Base-by-base conservation (phyloP, 2,797 vertebrate species). In the Tauraco hartlaubi region DNA sequence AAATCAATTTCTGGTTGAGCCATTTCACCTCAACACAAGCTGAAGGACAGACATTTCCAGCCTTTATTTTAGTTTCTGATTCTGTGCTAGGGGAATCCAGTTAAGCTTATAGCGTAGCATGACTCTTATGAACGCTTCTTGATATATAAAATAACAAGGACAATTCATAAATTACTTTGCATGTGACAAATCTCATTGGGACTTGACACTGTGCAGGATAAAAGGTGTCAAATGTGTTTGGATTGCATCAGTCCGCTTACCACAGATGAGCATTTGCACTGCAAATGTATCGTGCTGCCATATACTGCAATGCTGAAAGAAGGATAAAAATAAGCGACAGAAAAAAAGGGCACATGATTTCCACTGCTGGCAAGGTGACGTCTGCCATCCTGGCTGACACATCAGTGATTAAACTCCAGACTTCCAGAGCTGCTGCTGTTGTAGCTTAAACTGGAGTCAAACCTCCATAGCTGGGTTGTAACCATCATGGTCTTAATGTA, bases 91-190 rank as follows among this genome's bases (percentile, higher is more conserved):
- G 39, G 73, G 67, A 94, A 39, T 75, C 77, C 90, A 83, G 80
- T 79, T 94, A 94, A 91, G 90, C 81, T 96, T 79, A 56, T 54
- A 91, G 71, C 5, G 2, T 48, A 88, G 66, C 82, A 64, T 95
- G 93, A 95, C 94, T 94, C 80, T 80, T 94, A 71, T 81, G 90
- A 94, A 94, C 80, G 78, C 69, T 92, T 91, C 96, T 97, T 85
- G 85, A 74, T 64, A 90, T 25, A 64, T 83, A 52, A 94, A 96
- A 94, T 80, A 90, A 88, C 61, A 95, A 91, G 66, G 67, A 96
- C 64, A 31, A 96, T 78, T 96, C 89, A 96, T 68, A 74, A 97
- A 97, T 96, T 96, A 96, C 84, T 96, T 93, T 71, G 59, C 86
- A 94, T 86, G 83, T 96, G 79, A 95, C 82, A 91, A 77, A 91